Base-by-base conservation (phyloP, 2,888 invertebrate species). In the Drosophila fungiperda region DNA sequence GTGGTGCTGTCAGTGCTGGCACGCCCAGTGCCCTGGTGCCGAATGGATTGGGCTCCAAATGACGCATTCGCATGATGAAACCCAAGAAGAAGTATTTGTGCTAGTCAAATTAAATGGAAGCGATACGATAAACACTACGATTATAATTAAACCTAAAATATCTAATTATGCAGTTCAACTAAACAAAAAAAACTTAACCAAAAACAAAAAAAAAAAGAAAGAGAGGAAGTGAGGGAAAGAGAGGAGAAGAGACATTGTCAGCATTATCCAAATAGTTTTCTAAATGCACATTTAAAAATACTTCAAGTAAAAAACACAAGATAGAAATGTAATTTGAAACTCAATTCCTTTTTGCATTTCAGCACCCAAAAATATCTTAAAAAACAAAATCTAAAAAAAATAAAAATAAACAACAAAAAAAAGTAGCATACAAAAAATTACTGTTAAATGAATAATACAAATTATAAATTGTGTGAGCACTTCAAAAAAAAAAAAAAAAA, bases 51-150 rank as follows among this genome's bases (percentile, higher is more conserved):
- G 92, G 91, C 68, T 93, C 93, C 77, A 93, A 93, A 93, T 93
- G 93, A 93, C 93, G 93, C 89, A 93, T 92, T 93, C 93, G 93
- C 92, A 91, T 92, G 92, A 92, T 93, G 92, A 93, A 93, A 92
- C 93, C 93, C 80, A 93, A 93, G 89, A 93, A 93, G 90, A 93
- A 93, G 89, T 93, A 93, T 85, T 92, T 93, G 92, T 93, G 93
- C 93, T 93, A 93, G 93, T 93, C 93, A 93, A 93, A 92, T 92
- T 92, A 92, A 64, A 64, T 29, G 40, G 50, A 42, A 68, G 50
- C 61, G 64, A 60, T 53, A 55, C n/a, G 36, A 55, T 42, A 59
- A 35, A 57, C 40, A 57, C 40, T 55, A 59, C 15, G 53, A 45
- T 49, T 64, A 73, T 38, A 63, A 38, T 32, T 45, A 42, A 59